These are phyloP conservation scores for Protomyctophum bolini DNA, from an alignment of 2,113 vertebrate genomes.

Conservation along the genomic window DNA sequence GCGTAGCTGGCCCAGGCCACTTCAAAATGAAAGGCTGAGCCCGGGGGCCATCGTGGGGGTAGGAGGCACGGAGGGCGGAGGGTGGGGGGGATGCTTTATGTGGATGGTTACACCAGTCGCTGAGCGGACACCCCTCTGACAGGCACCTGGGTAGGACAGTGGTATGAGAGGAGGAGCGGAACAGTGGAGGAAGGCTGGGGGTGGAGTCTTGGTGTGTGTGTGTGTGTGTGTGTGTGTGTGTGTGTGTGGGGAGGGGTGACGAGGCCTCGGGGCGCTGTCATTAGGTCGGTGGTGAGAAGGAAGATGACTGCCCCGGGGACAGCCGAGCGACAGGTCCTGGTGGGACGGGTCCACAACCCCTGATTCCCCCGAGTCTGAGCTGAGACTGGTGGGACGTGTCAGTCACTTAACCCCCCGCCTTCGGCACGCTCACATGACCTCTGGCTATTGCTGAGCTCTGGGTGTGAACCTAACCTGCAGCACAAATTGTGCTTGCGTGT, in stretches of 20 bases:
- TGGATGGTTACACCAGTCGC: slow-evolving; percentile 70
- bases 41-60: slow-evolving; percentile 57
- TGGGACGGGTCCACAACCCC: slow-evolving; percentile 53
- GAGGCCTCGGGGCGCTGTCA: slow-evolving; percentile 82
- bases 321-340: slow-evolving; percentile 69
- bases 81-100: slow-evolving; percentile 68
- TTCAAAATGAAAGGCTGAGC: slow-evolving; percentile 78
- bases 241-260: slow-evolving; percentile 60
- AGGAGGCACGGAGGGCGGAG: slow-evolving; percentile 7
- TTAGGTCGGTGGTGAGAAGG: slow-evolving; percentile 70
- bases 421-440: slow-evolving; percentile 66
- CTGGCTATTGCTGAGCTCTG: slow-evolving; percentile 64
- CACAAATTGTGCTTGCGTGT: slow-evolving; percentile 42
- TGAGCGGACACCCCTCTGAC: slow-evolving; percentile 68
- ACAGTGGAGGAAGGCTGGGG: slow-evolving; percentile 33
- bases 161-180: slow-evolving; percentile 41
- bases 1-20: slow-evolving; percentile 65
- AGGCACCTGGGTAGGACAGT: slow-evolving; percentile 86
- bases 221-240: not conserved
- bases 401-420: slow-evolving; percentile 68
- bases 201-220: not conserved
- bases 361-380: slow-evolving; percentile 76
- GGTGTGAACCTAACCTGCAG: slow-evolving; percentile 56
- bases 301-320: slow-evolving; percentile 80
- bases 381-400: slow-evolving; percentile 73